phyloP scores from a whole-genome alignment of 1,140 invertebrate species.

The Mactra quadrangularis region DNA sequence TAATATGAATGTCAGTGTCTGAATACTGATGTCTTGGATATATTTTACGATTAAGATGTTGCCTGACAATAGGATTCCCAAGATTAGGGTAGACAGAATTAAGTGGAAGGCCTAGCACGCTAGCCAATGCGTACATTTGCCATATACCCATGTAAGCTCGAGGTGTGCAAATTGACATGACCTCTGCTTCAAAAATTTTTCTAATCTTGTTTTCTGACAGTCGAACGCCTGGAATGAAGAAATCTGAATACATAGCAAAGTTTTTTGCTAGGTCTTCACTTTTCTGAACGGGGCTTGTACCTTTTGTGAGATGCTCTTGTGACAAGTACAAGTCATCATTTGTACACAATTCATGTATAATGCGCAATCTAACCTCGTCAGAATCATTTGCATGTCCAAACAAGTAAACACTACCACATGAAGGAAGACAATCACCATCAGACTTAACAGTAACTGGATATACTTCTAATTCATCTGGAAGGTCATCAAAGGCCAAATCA shows the following conservation, averaged over 20 bases:
- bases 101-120: background rate
- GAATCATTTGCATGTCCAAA: constrained; percentile 1
- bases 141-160: constrained; percentile 24
- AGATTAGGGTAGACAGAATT: constrained; percentile 16
- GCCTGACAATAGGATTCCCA: constrained; percentile 4
- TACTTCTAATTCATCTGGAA: constrained; percentile 12
- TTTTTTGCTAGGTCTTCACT: background rate
- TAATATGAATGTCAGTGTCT: background rate
- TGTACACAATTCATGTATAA: constrained; percentile 16
- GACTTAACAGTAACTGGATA: constrained; percentile 12
- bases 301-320: background rate
- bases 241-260: constrained; percentile 33
- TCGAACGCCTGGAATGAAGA: background rate
- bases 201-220: background rate
- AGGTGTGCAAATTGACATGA: background rate
- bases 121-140: constrained; percentile 17
- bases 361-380: constrained; percentile 8
- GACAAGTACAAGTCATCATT: constrained; percentile 6
- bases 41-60: constrained; percentile 1
- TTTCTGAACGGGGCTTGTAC: background rate
- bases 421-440: constrained; percentile 38
- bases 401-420: constrained; percentile 22
- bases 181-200: constrained; percentile 7
- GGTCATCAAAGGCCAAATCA: background rate
- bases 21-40: background rate